These are phyloP conservation scores for Biston betularia DNA, from an alignment of 2,888 invertebrate species.

Conservation along the genomic window DNA sequence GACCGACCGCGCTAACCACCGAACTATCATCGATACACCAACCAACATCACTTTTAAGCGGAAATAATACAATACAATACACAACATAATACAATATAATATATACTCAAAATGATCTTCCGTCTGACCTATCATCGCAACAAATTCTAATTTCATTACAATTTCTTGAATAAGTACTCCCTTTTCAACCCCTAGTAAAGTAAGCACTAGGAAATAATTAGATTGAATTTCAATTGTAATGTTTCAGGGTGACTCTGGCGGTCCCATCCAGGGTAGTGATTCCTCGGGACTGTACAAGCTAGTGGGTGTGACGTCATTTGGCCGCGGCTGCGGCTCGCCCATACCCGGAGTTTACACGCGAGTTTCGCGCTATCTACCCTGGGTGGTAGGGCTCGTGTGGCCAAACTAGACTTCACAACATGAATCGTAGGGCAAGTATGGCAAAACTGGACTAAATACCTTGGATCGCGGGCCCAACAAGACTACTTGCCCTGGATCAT, in stretches of 20 bases:
- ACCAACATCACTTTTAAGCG: no score
- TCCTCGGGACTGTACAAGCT: slow-evolving; percentile 62
- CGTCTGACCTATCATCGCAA: no score
- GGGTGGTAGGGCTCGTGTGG: slow-evolving; percentile 78
- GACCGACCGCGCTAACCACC: no score
- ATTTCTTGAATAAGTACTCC: no score
- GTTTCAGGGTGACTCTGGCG: slow-evolving; percentile 79
- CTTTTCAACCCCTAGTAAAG: no score
- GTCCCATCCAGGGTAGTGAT: slow-evolving; percentile 67
- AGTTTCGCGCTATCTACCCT: slow-evolving; percentile 71
- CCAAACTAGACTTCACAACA: slow-evolving; percentile 24
- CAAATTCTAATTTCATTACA: no score
- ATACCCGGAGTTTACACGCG: slow-evolving; percentile 79
- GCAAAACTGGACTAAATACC: neutral
- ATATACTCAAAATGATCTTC: no score
- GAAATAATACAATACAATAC: no score
- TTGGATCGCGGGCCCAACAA: neutral
- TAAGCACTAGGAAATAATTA: no score
- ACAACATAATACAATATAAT: no score
- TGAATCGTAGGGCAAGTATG: neutral
- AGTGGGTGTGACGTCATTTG: slow-evolving; percentile 80
- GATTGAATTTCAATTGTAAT: neutral
- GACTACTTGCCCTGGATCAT: neutral
- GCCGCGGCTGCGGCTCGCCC: slow-evolving; percentile 74
- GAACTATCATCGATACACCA: no score